Base-by-base conservation (phyloP, 2,797 vertebrate species). In the Moxostoma hubbsi region DNA sequence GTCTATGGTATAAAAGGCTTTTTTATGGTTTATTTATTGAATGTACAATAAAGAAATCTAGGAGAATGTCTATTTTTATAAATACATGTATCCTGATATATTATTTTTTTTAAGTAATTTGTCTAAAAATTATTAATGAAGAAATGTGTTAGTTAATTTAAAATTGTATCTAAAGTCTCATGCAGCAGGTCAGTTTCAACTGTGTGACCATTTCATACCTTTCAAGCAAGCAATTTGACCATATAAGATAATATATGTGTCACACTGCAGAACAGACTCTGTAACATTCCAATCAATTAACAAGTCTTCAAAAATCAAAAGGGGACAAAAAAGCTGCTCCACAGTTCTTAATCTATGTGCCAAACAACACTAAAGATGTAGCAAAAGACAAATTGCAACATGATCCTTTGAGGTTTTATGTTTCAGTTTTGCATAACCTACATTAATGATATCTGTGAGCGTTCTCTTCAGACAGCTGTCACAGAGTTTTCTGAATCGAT, bases 401-500 rank as follows among this genome's bases (percentile, higher is more conserved):
- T 9, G 12, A 24, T 7, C 36, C 36, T 36, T 54, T 43, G 66
- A 36, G n/a, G 15, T 57, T 57, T 57, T 16, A 45, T 1, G 0
- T 13, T 57, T 13, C 46, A 24, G 16, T 24, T 73, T 62, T 62
- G 46, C 16, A 51, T 62, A 1, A 50, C 2, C 1, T 10, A 6
- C 69, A 71, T 47, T 8, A 73, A 57, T 62, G 36, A 36, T 36
- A 36, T 36, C 46, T 80, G 63, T 45, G 36, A 15, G 15, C 9
- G 24, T 82, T 83, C 76, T 65, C 45, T 7, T 54, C 12, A 66
- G 84, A 45, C 75, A 79, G 49, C 46, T 10, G 9, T 61, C 78
- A 67, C 81, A 82, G 79, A 82, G 85, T 57, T 84, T 88, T 83
- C 82, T 36, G 59, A 72, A 59, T 68, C 73, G 80, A 77, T 73